Percentiles rank a stretch among this genome's conserved stretches.
Evolutionary conservation across 2,888 invertebrate species (phyloP).

Genomic region (Lacanobia wlatinum): DNA sequence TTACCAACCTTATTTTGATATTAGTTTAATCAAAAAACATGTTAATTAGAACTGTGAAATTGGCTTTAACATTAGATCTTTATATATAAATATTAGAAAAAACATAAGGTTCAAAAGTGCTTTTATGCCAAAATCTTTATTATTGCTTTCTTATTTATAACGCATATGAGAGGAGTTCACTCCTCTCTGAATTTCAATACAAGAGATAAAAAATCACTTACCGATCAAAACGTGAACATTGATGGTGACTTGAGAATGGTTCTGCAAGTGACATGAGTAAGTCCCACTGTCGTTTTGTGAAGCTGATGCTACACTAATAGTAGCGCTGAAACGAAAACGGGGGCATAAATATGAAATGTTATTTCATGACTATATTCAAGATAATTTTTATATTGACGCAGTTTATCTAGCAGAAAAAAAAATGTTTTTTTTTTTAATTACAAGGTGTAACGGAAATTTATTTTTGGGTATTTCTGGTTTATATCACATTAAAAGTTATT

Average conservation of each 20-base stretch:
- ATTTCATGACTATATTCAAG: background rate
- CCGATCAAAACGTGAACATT: constrained; percentile 93
- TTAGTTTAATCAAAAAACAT: background rate
- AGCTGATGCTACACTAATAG: constrained; percentile 89
- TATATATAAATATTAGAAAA: background rate
- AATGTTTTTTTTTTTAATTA: too few species aligned
- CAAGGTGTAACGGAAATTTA: too few species aligned
- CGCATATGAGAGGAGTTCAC: background rate
- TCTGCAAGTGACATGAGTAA: constrained; percentile 92
- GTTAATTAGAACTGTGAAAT: background rate
- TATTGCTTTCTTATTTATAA: background rate
- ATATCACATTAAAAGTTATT: too few species aligned
- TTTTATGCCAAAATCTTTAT: background rate
- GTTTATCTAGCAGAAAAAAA: background rate
- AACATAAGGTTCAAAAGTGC: background rate
- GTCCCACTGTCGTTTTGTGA: constrained; percentile 92
- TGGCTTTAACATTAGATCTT: background rate
- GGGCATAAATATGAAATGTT: background rate
- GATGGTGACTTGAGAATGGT: constrained; percentile 92
- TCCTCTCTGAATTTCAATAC: background rate
- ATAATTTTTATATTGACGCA: background rate
- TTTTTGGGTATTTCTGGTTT: too few species aligned
- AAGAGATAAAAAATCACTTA: constrained; percentile 76
- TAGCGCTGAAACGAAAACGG: constrained; percentile 79
- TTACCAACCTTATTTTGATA: background rate